Base-by-base conservation (phyloP, 2,888 invertebrate genomes). In the Barypeithes pellucidus region DNA sequence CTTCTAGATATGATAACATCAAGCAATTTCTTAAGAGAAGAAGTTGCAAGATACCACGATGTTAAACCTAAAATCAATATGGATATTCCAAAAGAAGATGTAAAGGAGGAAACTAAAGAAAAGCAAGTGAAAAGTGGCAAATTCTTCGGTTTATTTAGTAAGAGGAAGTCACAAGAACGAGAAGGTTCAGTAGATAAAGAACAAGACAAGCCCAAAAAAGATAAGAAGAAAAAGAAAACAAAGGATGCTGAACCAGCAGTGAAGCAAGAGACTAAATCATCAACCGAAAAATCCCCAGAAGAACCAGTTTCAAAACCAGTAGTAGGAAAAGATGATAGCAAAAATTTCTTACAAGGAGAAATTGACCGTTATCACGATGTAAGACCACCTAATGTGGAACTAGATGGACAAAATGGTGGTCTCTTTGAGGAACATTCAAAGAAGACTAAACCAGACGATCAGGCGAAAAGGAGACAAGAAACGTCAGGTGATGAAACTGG, bases 331-430 rank as follows among this genome's bases (percentile, higher is more conserved):
- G 73, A 77, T 73, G 79, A 80, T 68, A 81, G 80, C 72, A 77
- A 80, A 73, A 76, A 80, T 78, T 82, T 82, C 79, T 69, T 81
- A 65, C 73, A 78, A 67, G 77, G 75, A 76, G 83, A 83, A 82
- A 74, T 79, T 70, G 79, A 79, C 76, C 76, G 79, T 59, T 81
- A 79, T 77, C 81, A 82, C 63, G 81, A 81, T 61, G 79, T 77
- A 8, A 69, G 75, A 43, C 72, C 70, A 54, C 71, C n/a, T 59
- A 63, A 24, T 61, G 29, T 60, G 45, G 41, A 65, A 41, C 20
- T 33, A n/a, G 68, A 73, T 41, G 72, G 69, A 43, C 47, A 72
- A 61, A 68, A 67, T 76, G 78, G 79, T 76, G 81, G 80, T 70
- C 79, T 81, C 77, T 81, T 82, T 73, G 79, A 80, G 65, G 75